phyloP scores from a whole-genome alignment of 2,888 invertebrate species.

The Chrysolina oricalcia region DNA sequence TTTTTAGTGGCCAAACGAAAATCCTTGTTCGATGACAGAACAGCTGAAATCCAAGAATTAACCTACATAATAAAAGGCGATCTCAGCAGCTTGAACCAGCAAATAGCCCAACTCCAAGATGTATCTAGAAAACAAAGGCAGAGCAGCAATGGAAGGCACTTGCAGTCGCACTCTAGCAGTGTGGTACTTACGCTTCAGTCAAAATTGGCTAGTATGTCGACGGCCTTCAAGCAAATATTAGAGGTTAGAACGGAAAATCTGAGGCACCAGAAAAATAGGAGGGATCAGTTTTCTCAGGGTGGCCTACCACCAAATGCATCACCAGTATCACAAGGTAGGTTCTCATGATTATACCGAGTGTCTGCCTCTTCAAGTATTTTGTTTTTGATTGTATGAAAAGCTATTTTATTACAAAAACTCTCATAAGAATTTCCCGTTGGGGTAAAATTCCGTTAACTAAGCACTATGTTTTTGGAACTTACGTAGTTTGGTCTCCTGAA shows the following conservation, averaged over 20 bases:
- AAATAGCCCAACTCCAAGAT: constrained; percentile 93
- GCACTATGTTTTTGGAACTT: no score
- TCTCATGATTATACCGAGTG: neutral
- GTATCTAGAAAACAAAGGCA: constrained; percentile 84
- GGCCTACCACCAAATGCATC: constrained; percentile 74
- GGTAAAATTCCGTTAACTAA: no score
- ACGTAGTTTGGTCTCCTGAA: no score
- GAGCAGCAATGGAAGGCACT: constrained; percentile 79
- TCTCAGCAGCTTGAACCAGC: constrained; percentile 94
- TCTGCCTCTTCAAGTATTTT: no score
- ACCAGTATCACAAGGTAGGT: constrained; percentile 71
- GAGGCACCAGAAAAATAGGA: constrained; percentile 93
- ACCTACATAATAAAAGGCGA: constrained; percentile 98
- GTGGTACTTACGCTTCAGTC: constrained; percentile 95
- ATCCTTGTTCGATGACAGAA: constrained; percentile 96
- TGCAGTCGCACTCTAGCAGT: constrained; percentile 93
- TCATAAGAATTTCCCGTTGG: no score
- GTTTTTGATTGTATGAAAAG: no score
- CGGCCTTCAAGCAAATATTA: constrained; percentile 96
- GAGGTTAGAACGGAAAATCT: constrained; percentile 98
- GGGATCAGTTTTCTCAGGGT: constrained; percentile 92
- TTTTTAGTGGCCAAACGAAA: constrained; percentile 96
- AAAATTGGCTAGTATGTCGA: constrained; percentile 96
- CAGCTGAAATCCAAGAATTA: constrained; percentile 96
- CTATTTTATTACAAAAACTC: no score